Conservation (phyloP, 2,888 invertebrate species). For the Stenurella melanura region DNA sequence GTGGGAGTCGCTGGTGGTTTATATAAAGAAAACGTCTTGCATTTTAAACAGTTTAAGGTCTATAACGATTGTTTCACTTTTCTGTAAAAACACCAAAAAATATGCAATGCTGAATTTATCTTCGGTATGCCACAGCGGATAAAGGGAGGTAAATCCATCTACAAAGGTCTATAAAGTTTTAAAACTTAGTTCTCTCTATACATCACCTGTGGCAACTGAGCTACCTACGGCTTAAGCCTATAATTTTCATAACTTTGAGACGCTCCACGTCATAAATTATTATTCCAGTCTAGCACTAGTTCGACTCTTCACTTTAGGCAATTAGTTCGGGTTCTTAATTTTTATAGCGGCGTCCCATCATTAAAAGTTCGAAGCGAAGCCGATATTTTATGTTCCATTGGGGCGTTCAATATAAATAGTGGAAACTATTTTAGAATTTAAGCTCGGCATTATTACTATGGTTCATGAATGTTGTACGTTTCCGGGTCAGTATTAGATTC, state of each 20-base stretch:
- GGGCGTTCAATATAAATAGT: not conserved
- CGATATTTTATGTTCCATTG: not conserved
- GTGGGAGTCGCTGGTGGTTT: too few species aligned
- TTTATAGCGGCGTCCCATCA: not conserved
- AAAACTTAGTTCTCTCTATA: not conserved
- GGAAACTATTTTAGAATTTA: not conserved
- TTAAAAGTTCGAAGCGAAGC: not conserved
- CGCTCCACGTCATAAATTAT: not conserved
- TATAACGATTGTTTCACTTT: too few species aligned
- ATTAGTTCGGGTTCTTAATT: not conserved
- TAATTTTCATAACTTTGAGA: constrained; percentile 24
- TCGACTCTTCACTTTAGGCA: constrained; percentile 1
- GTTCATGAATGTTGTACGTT: not conserved
- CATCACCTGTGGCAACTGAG: not conserved
- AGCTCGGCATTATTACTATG: not conserved
- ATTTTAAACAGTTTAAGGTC: too few species aligned
- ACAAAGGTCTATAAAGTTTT: too few species aligned
- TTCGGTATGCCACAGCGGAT: too few species aligned
- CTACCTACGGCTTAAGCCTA: not conserved
- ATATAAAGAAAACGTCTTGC: too few species aligned
- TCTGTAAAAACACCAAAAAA: too few species aligned
- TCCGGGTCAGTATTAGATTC: not conserved
- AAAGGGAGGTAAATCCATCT: too few species aligned
- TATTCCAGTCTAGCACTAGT: not conserved
- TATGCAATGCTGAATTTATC: too few species aligned